Percentiles rank a stretch among this genome's conserved stretches.
These are phyloP conservation scores for Macrotrachela quadricornifera DNA, from an alignment of 1,140 invertebrate species.

Conservation along the genomic window DNA sequence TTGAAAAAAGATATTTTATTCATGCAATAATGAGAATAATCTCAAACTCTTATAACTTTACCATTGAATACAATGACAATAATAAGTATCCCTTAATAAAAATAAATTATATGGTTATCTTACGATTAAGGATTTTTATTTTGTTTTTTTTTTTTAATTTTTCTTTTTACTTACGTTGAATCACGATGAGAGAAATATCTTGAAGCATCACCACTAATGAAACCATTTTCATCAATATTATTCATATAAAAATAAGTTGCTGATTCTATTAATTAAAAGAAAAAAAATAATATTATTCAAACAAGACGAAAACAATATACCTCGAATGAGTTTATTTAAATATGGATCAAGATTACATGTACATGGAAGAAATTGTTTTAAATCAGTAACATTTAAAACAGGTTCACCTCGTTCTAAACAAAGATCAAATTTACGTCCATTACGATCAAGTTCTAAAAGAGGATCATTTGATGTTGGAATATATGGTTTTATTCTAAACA, in stretches of 20 bases:
- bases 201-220: neutral
- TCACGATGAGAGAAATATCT: neutral
- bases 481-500: conserved; percentile 34
- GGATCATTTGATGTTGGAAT: conserved; percentile 64
- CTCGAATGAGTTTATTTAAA: conserved; percentile 78
- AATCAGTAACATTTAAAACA: conserved; percentile 41
- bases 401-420: conserved; percentile 68
- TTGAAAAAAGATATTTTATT: too few species aligned
- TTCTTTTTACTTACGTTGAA: neutral
- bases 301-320: conserved; percentile 29
- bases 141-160: conserved; percentile 14
- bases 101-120: too few species aligned
- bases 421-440: conserved; percentile 75
- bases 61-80: too few species aligned
- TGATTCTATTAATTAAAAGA: neutral
- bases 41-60: too few species aligned
- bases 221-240: neutral
- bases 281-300: neutral
- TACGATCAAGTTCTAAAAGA: conserved; percentile 66
- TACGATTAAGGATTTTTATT: too few species aligned
- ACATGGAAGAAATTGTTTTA: conserved; percentile 81
- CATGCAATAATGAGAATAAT: too few species aligned
- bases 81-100: too few species aligned
- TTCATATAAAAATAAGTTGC: neutral
- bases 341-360: conserved; percentile 90